A percentile compares a stretch with the other conserved stretches of the same genome.
Conservation (phyloP, 2,113 vertebrate genomes). For the Mastomys coucha region DNA sequence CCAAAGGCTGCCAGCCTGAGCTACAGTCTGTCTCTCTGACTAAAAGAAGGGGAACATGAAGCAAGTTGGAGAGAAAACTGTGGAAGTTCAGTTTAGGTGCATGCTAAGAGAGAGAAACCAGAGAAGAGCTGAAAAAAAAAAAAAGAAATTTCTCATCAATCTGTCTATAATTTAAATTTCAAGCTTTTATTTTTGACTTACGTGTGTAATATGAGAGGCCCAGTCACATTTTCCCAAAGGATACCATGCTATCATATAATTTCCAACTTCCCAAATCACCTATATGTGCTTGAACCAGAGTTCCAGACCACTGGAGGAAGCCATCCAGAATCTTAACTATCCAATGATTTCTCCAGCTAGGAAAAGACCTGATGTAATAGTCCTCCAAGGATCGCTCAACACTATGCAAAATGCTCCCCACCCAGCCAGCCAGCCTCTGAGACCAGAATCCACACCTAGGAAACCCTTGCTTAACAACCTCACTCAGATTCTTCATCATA, state of each 20-base stretch:
- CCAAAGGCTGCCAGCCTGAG: accelerated
- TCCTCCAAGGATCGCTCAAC: neutral
- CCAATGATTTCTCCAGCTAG: neutral
- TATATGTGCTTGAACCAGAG: neutral
- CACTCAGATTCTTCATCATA: accelerated
- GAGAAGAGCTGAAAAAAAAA: neutral
- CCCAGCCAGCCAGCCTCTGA: neutral
- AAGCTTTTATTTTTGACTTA: neutral
- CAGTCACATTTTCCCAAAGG: neutral
- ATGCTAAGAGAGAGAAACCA: neutral
- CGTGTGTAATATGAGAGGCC: too few relatives aligned
- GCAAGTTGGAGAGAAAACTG: neutral
- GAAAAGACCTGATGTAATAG: neutral
- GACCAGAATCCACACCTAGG: neutral
- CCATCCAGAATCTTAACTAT: neutral
- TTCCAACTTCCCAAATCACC: neutral
- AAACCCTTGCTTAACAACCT: neutral
- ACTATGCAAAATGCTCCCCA: too few relatives aligned
- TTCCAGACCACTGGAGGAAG: neutral
- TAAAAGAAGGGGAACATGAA: neutral
- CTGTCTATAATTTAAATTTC: neutral
- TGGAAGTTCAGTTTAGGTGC: neutral
- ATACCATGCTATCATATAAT: neutral
- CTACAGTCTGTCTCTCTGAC: accelerated
- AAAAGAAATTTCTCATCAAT: neutral